Base-by-base conservation (phyloP, 2,888 invertebrate genomes). In the Cosmopolites sordidus region DNA sequence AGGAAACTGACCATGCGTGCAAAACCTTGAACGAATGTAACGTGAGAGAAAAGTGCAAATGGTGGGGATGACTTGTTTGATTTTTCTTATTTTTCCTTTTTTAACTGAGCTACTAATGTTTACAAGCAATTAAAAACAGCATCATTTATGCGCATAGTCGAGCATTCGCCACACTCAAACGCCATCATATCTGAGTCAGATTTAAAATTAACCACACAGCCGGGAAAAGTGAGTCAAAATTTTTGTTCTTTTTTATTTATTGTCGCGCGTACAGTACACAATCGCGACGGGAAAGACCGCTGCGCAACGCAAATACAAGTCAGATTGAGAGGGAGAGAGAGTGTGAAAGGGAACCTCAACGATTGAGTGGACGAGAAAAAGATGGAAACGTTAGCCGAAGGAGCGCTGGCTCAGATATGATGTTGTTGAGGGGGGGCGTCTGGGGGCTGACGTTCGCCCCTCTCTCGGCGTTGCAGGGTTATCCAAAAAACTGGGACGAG, bases 121-220 rank as follows among this genome's bases (percentile, higher is more conserved):
- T 37, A 37, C n/a, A 14, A 33, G 43, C 42, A 42, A 48, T 33
- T 48, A 48, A 48, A 41, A 18, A 42, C 22, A 37, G 3, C 14
- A 4, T 8, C n/a, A 12, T 4, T 14, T 33, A 33, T 1, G 38
- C 45, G 45, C 44, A 45, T 49, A 52, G 52, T 49, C 51, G 56
- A 52, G 37, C 69, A 69, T 69, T 70, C 78, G 79, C 79, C 79
- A 80, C 79, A 78, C 69, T 80, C 79, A 79, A 79, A 58, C 75
- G 76, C 76, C 71, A 78, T 80, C 80, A 80, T 80, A 80, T 80
- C 80, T 80, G 80, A 80, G 80, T 79, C 79, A 78, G 76, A 75
- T 64, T 65, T 62, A 64, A 53, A 56, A 54, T 51, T 43, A 22
- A 44, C 49, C 51, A 22, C 41, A 51, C 45, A 72, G 75, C 75